Percentiles rank a stretch among this genome's conserved stretches.
phyloP scores from a whole-genome alignment of 2,113 vertebrate genomes.

The rat (Rattus norvegicus) region GRCr8 NC_086019.1:129964001-129964500 shows the following conservation, averaged over 20 bases:
- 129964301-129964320: neutral
- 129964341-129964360: neutral
- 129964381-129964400: neutral
- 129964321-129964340: neutral
- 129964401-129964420: neutral
- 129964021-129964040: neutral
- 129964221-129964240: neutral
- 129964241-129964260: conserved; percentile 17
- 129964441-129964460: neutral
- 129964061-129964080: neutral
- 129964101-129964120: neutral
- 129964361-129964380: neutral
- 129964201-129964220: neutral
- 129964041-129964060: neutral
- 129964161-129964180: conserved; percentile 20
- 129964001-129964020: neutral
- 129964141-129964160: neutral
- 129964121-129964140: conserved; percentile 4
- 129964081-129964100: neutral
- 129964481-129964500: neutral
- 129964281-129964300: conserved; percentile 19
- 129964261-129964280: neutral
- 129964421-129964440: neutral
- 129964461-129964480: neutral
- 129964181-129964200: neutral